Percentiles rank a stretch among this genome's conserved stretches.
These are phyloP conservation scores for Chironomus riparius DNA, from an alignment of 2,888 invertebrate species.

Conservation along the genomic window DNA sequence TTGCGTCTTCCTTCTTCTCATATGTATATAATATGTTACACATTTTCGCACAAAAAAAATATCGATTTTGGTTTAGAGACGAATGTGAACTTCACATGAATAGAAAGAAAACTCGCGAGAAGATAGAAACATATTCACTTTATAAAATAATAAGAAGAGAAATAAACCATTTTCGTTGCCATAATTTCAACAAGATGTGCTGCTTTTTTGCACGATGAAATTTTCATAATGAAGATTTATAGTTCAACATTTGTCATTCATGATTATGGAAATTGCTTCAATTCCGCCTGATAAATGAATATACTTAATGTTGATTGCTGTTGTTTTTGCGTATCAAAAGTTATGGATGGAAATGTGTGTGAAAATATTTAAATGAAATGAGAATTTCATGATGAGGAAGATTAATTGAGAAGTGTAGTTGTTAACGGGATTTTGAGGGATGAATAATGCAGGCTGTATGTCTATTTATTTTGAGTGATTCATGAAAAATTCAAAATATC, in stretches of 20 bases:
- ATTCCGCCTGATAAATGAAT: not conserved
- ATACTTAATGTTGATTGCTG: not conserved
- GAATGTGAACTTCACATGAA: too few species aligned
- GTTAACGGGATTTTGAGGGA: too few species aligned
- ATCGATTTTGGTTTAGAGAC: not conserved
- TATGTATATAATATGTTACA: too few species aligned
- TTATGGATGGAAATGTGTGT: too few species aligned
- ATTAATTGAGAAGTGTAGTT: too few species aligned
- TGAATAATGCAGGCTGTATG: too few species aligned
- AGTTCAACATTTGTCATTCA: not conserved
- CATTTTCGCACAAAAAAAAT: not conserved
- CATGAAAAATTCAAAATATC: too few species aligned
- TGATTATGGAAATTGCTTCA: not conserved
- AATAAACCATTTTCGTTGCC: not conserved
- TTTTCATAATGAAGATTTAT: not conserved
- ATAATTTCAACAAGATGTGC: not conserved
- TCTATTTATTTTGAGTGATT: too few species aligned
- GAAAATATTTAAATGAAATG: too few species aligned
- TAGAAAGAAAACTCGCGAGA: not conserved
- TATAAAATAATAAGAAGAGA: not conserved
- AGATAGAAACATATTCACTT: not conserved
- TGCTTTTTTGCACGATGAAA: not conserved
- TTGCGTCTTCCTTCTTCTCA: too few species aligned
- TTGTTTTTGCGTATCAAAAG: too few species aligned
- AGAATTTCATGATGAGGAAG: too few species aligned